Evolutionary conservation across 2,113 vertebrate species (phyloP).

Genomic region (Amphiprion ocellaris): DNA sequence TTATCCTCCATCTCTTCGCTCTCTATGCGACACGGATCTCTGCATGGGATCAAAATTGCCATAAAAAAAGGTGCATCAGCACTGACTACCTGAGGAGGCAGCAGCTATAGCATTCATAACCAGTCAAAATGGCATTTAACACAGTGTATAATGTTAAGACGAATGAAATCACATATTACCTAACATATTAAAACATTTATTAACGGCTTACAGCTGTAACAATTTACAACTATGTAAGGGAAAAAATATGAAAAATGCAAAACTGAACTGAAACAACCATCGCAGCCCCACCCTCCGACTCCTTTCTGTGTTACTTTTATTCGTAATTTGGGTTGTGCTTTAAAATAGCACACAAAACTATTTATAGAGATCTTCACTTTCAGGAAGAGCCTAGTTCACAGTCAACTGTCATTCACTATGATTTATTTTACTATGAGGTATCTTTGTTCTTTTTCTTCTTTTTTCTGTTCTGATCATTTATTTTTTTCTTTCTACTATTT

Average conservation of each 20-base stretch:
- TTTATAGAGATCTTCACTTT: conserved; percentile 45
- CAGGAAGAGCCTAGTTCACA: conserved; percentile 4
- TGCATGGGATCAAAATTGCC: too few relatives aligned
- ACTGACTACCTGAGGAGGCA: too few relatives aligned
- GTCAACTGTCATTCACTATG: conserved; percentile 29
- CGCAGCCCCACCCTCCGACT: neutral
- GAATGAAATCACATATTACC: too few relatives aligned
- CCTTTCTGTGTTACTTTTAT: conserved; percentile 7
- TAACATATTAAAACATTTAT: too few relatives aligned
- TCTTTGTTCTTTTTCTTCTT: neutral
- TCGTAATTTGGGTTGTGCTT: conserved; percentile 31
- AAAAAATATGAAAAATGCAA: neutral
- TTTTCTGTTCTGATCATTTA: too few relatives aligned
- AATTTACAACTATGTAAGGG: neutral
- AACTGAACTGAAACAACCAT: neutral
- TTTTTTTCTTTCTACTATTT: neutral
- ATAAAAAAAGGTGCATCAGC: neutral
- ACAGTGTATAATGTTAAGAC: neutral
- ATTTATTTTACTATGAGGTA: conserved; percentile 13
- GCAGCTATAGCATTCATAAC: neutral
- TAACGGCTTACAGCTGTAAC: too few relatives aligned
- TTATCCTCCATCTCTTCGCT: neutral
- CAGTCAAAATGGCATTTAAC: neutral
- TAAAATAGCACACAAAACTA: conserved; percentile 46
- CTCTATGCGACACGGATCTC: too few relatives aligned